Conservation (phyloP, 2,888 invertebrate genomes). For the Lasioglossum lativentre region DNA sequence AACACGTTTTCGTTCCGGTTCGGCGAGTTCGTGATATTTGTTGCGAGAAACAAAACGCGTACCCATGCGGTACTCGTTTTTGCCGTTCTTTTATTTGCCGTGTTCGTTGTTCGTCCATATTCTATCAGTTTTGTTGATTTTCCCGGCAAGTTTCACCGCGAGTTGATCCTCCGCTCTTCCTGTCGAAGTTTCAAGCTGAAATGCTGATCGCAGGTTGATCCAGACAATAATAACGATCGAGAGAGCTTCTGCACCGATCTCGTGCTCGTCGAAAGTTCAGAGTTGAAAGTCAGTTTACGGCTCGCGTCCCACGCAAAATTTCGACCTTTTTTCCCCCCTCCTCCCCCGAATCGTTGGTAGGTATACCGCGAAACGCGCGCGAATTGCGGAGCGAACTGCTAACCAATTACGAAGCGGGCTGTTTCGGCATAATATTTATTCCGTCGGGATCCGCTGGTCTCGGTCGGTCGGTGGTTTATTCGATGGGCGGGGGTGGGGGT, state of each 20-base stretch:
- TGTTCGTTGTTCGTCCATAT: too few species aligned
- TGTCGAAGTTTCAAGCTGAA: conserved; percentile 26
- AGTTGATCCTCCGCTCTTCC: not conserved
- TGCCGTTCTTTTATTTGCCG: not conserved
- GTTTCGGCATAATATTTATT: conserved; percentile 43
- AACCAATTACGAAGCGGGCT: conserved; percentile 7
- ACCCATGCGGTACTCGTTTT: not conserved
- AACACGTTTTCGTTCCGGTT: not conserved
- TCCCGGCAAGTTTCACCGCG: not conserved
- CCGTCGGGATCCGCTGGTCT: not conserved
- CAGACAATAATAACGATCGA: conserved; percentile 49
- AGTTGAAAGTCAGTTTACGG: conserved; percentile 41
- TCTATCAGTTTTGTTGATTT: conserved; percentile 13
- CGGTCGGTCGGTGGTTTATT: not conserved
- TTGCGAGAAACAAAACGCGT: too few species aligned
- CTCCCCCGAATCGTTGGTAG: not conserved
- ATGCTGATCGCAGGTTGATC: conserved; percentile 32
- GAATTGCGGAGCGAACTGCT: not conserved
- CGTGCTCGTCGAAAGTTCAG: conserved; percentile 46
- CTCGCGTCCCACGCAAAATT: conserved; percentile 27
- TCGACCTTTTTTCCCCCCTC: conserved; percentile 14
- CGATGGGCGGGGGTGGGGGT: not conserved
- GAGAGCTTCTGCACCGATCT: conserved; percentile 53
- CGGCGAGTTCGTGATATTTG: not conserved
- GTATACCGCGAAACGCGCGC: not conserved